A percentile compares a stretch with the other conserved stretches of the same genome.
Conservation (phyloP, 2,888 invertebrate genomes). For the Tolmerus cingulatus region DNA sequence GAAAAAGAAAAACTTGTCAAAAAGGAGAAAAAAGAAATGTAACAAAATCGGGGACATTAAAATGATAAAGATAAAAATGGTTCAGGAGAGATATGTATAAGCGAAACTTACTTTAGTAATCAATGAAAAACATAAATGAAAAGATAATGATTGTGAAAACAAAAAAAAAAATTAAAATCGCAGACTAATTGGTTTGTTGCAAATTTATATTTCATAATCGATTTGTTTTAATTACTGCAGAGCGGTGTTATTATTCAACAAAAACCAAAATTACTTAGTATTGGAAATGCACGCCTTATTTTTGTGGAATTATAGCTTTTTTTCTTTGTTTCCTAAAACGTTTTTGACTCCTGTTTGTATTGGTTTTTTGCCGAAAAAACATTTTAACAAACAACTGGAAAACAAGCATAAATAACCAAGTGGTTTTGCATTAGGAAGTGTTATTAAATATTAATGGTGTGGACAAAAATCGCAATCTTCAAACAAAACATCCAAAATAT, state of each 20-base stretch:
- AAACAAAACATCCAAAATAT: neutral
- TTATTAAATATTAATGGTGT: neutral
- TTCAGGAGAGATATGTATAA: neutral
- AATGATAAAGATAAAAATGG: neutral
- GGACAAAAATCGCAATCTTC: neutral
- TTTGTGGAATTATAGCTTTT: neutral
- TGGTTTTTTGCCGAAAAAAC: neutral
- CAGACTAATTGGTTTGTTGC: neutral
- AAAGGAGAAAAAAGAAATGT: neutral
- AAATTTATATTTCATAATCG: neutral
- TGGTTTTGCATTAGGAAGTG: neutral
- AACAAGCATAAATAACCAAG: neutral
- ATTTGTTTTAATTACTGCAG: neutral
- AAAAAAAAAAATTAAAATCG: neutral
- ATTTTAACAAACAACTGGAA: neutral
- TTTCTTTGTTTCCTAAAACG: neutral
- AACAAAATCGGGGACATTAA: neutral
- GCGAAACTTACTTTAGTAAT: neutral
- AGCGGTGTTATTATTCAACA: neutral
- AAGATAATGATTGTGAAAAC: neutral
- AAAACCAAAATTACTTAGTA: neutral
- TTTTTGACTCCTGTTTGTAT: neutral
- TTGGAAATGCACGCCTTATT: neutral
- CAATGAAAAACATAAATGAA: neutral
- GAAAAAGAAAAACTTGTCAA: neutral